Conservation (phyloP, 2,797 vertebrate species). For the Acrocephalus scirpaceus region DNA sequence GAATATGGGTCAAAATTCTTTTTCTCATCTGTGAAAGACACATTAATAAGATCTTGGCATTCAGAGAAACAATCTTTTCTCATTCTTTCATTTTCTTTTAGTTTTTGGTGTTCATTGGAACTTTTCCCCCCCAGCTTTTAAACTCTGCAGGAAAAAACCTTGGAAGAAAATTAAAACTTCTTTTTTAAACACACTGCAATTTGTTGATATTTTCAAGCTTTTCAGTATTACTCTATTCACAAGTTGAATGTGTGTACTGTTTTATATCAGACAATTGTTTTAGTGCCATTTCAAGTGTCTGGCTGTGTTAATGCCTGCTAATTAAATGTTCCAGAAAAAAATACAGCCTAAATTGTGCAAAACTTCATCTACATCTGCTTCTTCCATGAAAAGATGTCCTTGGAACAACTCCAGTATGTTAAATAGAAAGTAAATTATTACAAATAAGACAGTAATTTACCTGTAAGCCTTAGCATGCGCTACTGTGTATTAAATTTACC, state of each 20-base stretch:
- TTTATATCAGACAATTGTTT: slow-evolving; percentile 82
- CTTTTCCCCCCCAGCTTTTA: slow-evolving; percentile 59
- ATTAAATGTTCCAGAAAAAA: slow-evolving; percentile 81
- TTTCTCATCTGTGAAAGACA: slow-evolving; percentile 1
- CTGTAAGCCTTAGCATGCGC: slow-evolving; percentile 70
- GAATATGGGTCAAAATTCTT: slow-evolving; percentile 19
- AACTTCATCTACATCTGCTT: slow-evolving; percentile 83
- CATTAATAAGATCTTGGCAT: slow-evolving; percentile 51
- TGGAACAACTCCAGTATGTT: slow-evolving; percentile 84
- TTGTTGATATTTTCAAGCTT: slow-evolving; percentile 79
- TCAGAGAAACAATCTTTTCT: slow-evolving; percentile 51
- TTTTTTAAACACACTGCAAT: slow-evolving; percentile 69
- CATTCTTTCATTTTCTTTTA: slow-evolving; percentile 1
- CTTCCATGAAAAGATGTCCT: slow-evolving; percentile 84
- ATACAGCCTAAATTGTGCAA: slow-evolving; percentile 75
- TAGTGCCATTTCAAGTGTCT: slow-evolving; percentile 77
- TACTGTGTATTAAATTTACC: slow-evolving; percentile 56
- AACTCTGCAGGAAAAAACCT: slow-evolving; percentile 77
- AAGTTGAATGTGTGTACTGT: slow-evolving; percentile 73
- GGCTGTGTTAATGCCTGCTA: slow-evolving; percentile 80
- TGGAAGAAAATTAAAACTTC: slow-evolving; percentile 81
- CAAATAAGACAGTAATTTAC: slow-evolving; percentile 77
- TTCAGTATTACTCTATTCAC: slow-evolving; percentile 74
- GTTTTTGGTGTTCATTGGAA: slow-evolving; percentile 62
- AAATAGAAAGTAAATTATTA: slow-evolving; percentile 77